A percentile compares a stretch with the other conserved stretches of the same genome.
phyloP scores from a whole-genome alignment of 2,888 invertebrate species.

The Eulithis prunata region DNA sequence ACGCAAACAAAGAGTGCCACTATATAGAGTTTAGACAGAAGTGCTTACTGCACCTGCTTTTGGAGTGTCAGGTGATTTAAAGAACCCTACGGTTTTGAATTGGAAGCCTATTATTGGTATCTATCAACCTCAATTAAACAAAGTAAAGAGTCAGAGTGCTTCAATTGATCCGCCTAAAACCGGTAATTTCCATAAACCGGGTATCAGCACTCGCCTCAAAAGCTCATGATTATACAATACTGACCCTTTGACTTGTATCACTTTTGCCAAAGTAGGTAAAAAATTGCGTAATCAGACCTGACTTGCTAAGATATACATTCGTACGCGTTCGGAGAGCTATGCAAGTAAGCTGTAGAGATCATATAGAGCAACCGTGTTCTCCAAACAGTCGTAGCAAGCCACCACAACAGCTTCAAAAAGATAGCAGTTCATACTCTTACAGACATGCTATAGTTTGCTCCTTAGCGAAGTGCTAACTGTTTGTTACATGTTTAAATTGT shows the following conservation, averaged over 20 bases:
- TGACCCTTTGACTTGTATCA: conserved; percentile 26
- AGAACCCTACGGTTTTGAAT: too few species aligned
- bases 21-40: background rate
- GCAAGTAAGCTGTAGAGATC: background rate
- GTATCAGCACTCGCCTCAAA: conserved; percentile 1
- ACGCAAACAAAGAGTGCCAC: conserved; percentile 1
- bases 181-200: conserved; percentile 10
- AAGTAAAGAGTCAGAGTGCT: background rate
- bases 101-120: too few species aligned
- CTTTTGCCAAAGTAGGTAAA: conserved; percentile 22
- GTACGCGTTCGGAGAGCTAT: conserved; percentile 2
- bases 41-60: too few species aligned
- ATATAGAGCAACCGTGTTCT: too few species aligned
- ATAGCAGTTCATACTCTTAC: background rate
- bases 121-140: background rate
- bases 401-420: too few species aligned
- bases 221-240: conserved; percentile 25
- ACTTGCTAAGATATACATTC: conserved; percentile 1
- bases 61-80: too few species aligned
- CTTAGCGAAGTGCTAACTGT: conserved; percentile 1
- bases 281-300: conserved; percentile 26
- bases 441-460: conserved; percentile 1
- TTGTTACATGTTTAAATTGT: conserved; percentile 17
- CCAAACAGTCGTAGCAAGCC: too few species aligned
- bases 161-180: conserved; percentile 17